Evolutionary conservation across 2,797 vertebrate genomes (phyloP).

Genomic region (Arctocebus calabarensis): DNA sequence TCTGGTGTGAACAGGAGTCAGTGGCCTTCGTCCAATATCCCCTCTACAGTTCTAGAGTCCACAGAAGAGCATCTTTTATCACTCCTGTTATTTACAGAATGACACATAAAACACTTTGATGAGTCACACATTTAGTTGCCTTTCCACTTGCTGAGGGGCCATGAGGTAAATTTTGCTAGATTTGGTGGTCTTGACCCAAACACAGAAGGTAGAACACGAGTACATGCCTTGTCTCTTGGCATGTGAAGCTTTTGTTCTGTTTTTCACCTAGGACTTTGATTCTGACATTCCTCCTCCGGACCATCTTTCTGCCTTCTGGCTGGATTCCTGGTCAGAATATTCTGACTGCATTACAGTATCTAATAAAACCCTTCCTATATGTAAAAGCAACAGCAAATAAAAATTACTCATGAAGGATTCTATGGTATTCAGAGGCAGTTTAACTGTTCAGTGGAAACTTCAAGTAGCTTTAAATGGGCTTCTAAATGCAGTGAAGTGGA

Average conservation of each 20-base stretch:
- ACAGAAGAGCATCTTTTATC: background rate
- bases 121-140: background rate
- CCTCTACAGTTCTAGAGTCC: background rate
- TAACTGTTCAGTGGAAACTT: constrained; percentile 38
- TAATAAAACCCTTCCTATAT: constrained; percentile 11
- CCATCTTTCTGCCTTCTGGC: background rate
- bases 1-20: background rate
- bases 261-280: constrained; percentile 36
- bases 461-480: constrained; percentile 34
- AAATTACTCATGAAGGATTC: constrained; percentile 14
- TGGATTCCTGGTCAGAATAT: background rate
- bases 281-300: background rate
- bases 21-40: background rate
- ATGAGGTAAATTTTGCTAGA: background rate
- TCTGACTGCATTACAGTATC: background rate
- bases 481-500: constrained; percentile 48
- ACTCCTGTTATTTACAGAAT: background rate
- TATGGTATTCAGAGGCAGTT: background rate
- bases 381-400: constrained; percentile 27
- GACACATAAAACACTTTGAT: background rate
- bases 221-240: background rate
- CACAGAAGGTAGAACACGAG: background rate
- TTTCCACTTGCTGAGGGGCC: background rate
- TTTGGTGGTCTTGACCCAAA: background rate
- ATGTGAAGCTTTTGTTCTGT: background rate